Evolutionary conservation across 2,888 invertebrate genomes (phyloP).

Genomic region (Ganaspis brasiliensis): DNA sequence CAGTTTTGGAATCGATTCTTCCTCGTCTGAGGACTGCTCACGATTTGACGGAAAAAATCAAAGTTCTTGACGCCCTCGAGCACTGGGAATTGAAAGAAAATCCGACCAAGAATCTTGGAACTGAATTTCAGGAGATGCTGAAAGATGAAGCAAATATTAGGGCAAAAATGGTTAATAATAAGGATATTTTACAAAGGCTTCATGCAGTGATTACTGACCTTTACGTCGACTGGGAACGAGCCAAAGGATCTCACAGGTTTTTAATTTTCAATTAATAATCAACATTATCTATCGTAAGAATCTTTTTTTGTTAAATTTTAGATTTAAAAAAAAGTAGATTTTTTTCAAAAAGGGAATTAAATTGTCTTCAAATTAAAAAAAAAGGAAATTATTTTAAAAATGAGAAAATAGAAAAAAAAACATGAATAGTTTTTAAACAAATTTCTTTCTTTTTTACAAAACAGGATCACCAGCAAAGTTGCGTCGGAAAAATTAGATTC

Average conservation of each 20-base stretch:
- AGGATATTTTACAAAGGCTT: constrained; percentile 71
- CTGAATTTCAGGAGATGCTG: constrained; percentile 73
- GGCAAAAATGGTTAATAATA: constrained; percentile 67
- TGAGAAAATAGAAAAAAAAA: no score
- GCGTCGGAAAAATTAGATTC: constrained; percentile 70
- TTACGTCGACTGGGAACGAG: constrained; percentile 78
- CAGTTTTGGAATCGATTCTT: constrained; percentile 73
- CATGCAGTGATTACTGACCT: constrained; percentile 73
- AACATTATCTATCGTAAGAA: neutral
- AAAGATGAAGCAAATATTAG: constrained; percentile 69
- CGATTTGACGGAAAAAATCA: constrained; percentile 70
- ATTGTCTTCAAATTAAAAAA: neutral
- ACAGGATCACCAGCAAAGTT: constrained; percentile 72
- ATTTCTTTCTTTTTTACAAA: constrained; percentile 34
- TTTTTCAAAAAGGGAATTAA: no score
- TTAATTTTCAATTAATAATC: neutral
- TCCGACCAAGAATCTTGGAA: constrained; percentile 71
- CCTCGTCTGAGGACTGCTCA: constrained; percentile 70
- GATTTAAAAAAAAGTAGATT: no score
- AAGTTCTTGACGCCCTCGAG: constrained; percentile 74
- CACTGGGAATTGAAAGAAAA: constrained; percentile 75
- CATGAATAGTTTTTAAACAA: no score
- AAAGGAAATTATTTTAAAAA: constrained; percentile 32
- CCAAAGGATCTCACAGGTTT: constrained; percentile 75
- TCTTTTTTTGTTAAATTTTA: no score